Evolutionary conservation across 2,888 invertebrate species (phyloP), one percentile per base, ranked within the genome.

Genomic region (Sycophila texana): DNA sequence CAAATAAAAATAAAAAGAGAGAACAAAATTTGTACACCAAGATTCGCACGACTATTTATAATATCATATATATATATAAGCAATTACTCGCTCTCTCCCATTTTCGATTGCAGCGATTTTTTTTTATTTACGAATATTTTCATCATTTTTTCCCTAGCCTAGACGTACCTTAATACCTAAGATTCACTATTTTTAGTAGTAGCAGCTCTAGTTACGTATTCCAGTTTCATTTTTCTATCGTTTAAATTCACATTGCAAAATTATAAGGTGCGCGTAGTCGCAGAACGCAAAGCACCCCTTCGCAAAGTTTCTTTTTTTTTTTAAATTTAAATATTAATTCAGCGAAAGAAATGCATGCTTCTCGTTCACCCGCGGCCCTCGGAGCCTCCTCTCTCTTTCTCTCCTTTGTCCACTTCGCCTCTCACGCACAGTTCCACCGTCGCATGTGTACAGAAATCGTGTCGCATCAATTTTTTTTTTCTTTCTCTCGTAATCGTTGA

Each of bases 1-100:
- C 72, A 82, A 82, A 80, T 72, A 66, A 68, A 76, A 81, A 79
- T n/a, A n/a, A 77, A 74, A 80, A 67, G 77, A 79, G 79, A 75
- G 82, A 85, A 83, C 83, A 80, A 83, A 84, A 84, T 84, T 86
- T 85, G 84, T 86, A 86, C 85, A 85, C 82, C 83, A 78, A 80
- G 83, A 85, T 82, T 82, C 83, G 80, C 83, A 80, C 82, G 83
- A 84, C 83, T 83, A 83, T 82, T 83, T 85, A 83, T 81, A 80
- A 81, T 83, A 81, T 63, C 63, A 63, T 75, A 26, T 75, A 26
- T 75, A 26, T 51, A 65, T 68, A 63, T 26, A 71, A 74, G 80
- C 73, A 77, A 61, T 67, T 78, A 72, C 63, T 60, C 81, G 73
- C 79, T 81, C 82, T 74, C 79, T 80, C 76, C 68, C 49, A 14